Base-by-base conservation (phyloP, 2,797 vertebrate species). In the Paratrypauchen microcephalus region DNA sequence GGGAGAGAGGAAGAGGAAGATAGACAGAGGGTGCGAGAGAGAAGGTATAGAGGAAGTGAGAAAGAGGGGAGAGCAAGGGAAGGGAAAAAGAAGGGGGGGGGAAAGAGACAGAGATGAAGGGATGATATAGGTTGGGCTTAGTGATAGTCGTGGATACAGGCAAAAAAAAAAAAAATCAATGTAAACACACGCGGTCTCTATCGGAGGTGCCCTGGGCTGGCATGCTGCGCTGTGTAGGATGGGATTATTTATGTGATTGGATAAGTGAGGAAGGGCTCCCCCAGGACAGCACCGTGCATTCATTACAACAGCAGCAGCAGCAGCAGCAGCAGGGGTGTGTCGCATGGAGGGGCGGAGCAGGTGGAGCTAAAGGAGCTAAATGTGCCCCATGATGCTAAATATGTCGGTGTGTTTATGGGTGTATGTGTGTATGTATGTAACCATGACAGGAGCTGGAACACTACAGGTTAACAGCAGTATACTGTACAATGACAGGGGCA, bases 181-280 rank as follows among this genome's bases (percentile, higher is more conserved):
- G 72, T 76, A 81, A 70, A 83, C 73, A 82, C 54, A 72, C 21
- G 4, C 5, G 55, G 65, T 45, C 61, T 58, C 70, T 11, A 58
- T 21, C 66, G 18, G 61, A 15, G 12, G 54, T 63, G 77, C 78
- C 72, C 78, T 75, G 76, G 72, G 80, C 80, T 84, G 78, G 69
- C 79, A 76, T 70, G 78, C 82, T 81, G 86, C 63, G 77, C 78
- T 45, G 81, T 80, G 84, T 80, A 81, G 83, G 82, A 86, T 82
- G 81, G 84, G 88, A 90, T 90, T 90, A 90, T 88, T 91, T 88
- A 89, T 88, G 84, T 87, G 90, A 87, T 79, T 87, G 86, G 88
- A 85, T 90, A 90, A 88, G 86, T 88, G 90, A 86, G 87, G 75
- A 79, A 83, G 70, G 74, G 65, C 67, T 86, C 89, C 84, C 89